Evolutionary conservation across 2,888 invertebrate species (phyloP), one percentile per base, ranked within the genome.

Genomic region (Urechis unicinctus): DNA sequence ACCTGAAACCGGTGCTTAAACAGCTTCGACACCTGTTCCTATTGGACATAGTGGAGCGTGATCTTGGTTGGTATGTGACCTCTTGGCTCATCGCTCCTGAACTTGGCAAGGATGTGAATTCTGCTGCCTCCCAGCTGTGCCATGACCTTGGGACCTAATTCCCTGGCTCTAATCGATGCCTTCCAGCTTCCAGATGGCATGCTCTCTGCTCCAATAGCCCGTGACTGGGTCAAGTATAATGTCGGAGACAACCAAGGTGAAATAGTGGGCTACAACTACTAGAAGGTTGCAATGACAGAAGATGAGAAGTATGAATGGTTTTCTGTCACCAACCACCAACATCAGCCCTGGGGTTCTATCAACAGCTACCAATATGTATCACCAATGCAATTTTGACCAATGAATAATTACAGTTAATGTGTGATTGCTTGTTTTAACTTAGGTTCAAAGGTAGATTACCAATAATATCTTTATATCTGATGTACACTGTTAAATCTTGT

Each of bases 151-250:
- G 3, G 58, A 24, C 64, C 61, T 22, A 56, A 61, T 24, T 52
- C 61, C 48, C 56, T 66, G 48, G 57, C 52, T 17, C 58, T 67
- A 24, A 47, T 41, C 41, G 63, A 62, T n/a, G 61, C 63, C 21
- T 67, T 67, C 52, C 63, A 43, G 46, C 51, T 67, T 25, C 53
- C 56, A 25, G 61, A 60, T 25, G 50, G 46, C n/a, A 61, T 66
- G 61, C 47, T 66, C 24, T 61, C 66, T 25, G 67, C 66, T 6
- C 67, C 67, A 22, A 67, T 67, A 25, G 65, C 66, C 22, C 30
- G 48, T 25, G 61, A 67, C 54, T 67, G 67, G 67, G 56, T 67
- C 31, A 49, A 52, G 29, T 66, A 65, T 50, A 67, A 67, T 52
- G 58, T 31, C 13, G 45, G 52, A 22, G 56, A 55, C 42, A 55